Evolutionary conservation across 2,113 vertebrate species (phyloP).

Genomic region (Myocastor coypus): DNA sequence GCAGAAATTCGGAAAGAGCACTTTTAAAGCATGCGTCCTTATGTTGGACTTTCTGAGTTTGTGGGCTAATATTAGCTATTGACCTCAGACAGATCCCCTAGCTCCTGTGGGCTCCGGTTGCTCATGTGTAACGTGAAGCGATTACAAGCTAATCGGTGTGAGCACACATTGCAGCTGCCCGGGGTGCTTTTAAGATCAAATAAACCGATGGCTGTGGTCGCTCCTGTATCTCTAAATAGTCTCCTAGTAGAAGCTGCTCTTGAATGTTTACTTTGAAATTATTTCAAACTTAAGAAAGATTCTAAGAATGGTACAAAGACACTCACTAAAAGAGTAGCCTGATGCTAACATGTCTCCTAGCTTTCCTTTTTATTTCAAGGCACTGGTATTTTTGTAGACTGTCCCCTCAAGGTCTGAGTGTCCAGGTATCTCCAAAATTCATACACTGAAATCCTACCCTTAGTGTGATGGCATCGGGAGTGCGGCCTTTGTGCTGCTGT

Average conservation of each 20-base stretch:
- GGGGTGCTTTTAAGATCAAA: background rate
- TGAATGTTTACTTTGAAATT: slow-evolving; percentile 3
- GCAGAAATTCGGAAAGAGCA: slow-evolving; percentile 11
- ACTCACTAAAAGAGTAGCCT: background rate
- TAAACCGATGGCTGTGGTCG: background rate
- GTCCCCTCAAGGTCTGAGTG: background rate
- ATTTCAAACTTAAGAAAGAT: slow-evolving; percentile 1
- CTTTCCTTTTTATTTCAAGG: background rate
- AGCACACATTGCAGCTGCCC: background rate
- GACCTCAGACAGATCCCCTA: slow-evolving; percentile 35
- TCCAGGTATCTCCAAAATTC: background rate
- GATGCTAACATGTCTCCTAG: background rate
- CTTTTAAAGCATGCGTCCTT: background rate
- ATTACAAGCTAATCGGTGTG: background rate
- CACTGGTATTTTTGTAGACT: background rate
- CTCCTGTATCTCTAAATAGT: background rate
- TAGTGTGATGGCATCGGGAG: background rate
- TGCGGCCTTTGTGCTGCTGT: background rate
- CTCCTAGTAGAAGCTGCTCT: background rate
- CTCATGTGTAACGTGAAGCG: slow-evolving; percentile 1
- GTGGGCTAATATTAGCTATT: slow-evolving; percentile 7
- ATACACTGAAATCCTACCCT: background rate
- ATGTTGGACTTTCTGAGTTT: background rate
- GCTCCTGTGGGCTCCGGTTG: background rate
- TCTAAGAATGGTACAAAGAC: background rate